Percentiles rank a stretch among this genome's conserved stretches.
Evolutionary conservation across 2,888 invertebrate genomes (phyloP).

Genomic region (Apotomis betuletana): DNA sequence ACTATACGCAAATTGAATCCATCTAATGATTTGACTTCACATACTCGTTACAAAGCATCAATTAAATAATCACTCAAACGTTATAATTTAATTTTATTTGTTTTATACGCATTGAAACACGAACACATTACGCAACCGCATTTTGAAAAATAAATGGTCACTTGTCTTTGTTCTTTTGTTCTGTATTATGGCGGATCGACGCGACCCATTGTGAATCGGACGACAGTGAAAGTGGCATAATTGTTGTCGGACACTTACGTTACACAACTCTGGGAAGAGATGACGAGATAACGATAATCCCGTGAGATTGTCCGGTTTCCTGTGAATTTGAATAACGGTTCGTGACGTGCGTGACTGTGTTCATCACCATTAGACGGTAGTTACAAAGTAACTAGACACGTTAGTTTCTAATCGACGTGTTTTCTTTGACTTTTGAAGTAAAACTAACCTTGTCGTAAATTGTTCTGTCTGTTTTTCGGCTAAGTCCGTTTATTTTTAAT

Average conservation of each 20-base stretch:
- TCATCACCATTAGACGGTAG: conserved; percentile 7
- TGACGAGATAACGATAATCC: conserved; percentile 29
- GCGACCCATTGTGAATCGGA: conserved; percentile 36
- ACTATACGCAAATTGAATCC: too few relatives aligned
- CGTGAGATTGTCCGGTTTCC: conserved; percentile 35
- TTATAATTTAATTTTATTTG: conserved; percentile 13
- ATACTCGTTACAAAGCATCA: not conserved
- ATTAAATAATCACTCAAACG: not conserved
- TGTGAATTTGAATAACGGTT: conserved; percentile 38
- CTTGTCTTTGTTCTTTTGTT: conserved; percentile 41
- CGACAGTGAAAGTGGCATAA: conserved; percentile 39
- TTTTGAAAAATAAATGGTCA: conserved; percentile 38
- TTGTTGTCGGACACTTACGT: conserved; percentile 37
- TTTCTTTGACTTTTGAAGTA: not conserved
- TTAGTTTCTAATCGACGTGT: conserved; percentile 1
- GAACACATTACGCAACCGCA: conserved; percentile 36
- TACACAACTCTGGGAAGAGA: conserved; percentile 40
- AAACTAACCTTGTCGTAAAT: not conserved
- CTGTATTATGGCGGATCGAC: conserved; percentile 33
- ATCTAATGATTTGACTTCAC: not conserved
- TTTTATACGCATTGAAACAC: conserved; percentile 25
- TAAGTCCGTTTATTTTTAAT: too few relatives aligned
- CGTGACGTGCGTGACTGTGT: conserved; percentile 31
- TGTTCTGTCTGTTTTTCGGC: not conserved
- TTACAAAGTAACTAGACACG: conserved; percentile 6